Conservation (phyloP, 2,888 invertebrate species). For the Ernsta delagoae region DNA sequence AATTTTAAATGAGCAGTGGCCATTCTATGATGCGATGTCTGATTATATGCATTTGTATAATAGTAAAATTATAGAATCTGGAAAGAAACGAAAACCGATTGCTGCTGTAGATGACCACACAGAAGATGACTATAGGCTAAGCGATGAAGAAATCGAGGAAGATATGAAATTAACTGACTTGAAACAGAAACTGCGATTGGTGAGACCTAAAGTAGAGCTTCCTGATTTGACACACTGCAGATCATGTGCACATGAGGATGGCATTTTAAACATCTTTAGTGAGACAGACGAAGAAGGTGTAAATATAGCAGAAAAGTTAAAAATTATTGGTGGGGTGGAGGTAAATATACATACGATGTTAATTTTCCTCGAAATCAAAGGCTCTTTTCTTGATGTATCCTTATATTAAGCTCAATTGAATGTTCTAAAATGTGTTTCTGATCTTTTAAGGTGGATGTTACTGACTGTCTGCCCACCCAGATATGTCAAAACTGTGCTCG, state of each 20-base stretch:
- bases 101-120: slow-evolving; percentile 39
- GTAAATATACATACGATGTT: slow-evolving; percentile 45
- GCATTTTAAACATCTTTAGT: slow-evolving; percentile 62
- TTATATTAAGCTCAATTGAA: too few relatives aligned
- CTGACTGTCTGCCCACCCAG: slow-evolving; percentile 68
- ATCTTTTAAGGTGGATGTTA: slow-evolving; percentile 65
- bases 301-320: slow-evolving; percentile 65
- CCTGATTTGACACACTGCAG: slow-evolving; percentile 58
- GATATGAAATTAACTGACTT: slow-evolving; percentile 73
- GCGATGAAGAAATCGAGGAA: slow-evolving; percentile 66
- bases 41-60: slow-evolving; percentile 56
- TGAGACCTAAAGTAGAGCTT: slow-evolving; percentile 60
- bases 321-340: slow-evolving; percentile 66
- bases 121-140: slow-evolving; percentile 54
- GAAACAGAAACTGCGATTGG: slow-evolving; percentile 60
- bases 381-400: too few relatives aligned
- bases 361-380: background rate
- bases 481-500: slow-evolving; percentile 70
- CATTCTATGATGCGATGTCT: slow-evolving; percentile 68
- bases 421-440: background rate
- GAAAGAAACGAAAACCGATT: slow-evolving; percentile 12
- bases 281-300: slow-evolving; percentile 60
- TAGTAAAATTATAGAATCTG: slow-evolving; percentile 41
- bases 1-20: slow-evolving; percentile 74
- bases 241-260: slow-evolving; percentile 63